Conservation (phyloP, 2,888 invertebrate species). For the Drosophila barbarae region DNA sequence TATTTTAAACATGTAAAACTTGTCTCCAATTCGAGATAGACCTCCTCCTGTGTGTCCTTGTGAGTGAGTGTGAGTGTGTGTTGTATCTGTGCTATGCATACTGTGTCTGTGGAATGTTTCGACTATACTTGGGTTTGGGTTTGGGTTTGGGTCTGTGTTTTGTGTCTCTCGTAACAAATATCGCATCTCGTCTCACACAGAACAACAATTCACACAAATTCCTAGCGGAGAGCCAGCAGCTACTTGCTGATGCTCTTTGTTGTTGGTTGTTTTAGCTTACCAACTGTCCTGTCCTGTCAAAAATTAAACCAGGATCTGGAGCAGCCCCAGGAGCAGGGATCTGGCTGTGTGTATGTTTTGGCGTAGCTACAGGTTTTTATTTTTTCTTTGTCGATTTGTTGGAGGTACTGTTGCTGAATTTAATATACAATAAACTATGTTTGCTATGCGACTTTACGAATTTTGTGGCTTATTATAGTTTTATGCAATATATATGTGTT, state of each 20-base stretch:
- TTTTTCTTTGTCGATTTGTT: slow-evolving; percentile 20
- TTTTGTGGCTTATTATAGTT: slow-evolving; percentile 34
- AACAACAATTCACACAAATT: slow-evolving; percentile 57
- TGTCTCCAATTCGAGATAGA: slow-evolving; percentile 32
- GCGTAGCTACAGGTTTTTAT: slow-evolving; percentile 46
- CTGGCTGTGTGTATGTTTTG: slow-evolving; percentile 25
- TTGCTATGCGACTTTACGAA: slow-evolving; percentile 33
- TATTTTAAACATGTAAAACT: slow-evolving; percentile 33
- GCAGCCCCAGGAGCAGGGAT: slow-evolving; percentile 4
- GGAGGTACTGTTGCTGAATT: slow-evolving; percentile 65
- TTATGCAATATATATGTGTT: slow-evolving; percentile 4
- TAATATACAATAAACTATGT: slow-evolving; percentile 47
- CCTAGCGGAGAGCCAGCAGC: slow-evolving; percentile 37
- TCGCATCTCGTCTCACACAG: slow-evolving; percentile 44
- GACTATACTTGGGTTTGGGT: slow-evolving; percentile 31
- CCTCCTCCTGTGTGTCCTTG: slow-evolving; percentile 5
- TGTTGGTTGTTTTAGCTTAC: slow-evolving; percentile 12
- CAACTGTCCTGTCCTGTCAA: slow-evolving; percentile 41
- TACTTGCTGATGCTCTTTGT: slow-evolving; percentile 23
- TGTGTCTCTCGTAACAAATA: slow-evolving; percentile 48
- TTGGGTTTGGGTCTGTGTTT: slow-evolving; percentile 12
- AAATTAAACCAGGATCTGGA: slow-evolving; percentile 51
- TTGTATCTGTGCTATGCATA: slow-evolving; percentile 28
- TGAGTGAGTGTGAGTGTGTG: slow-evolving; percentile 5
- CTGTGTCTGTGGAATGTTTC: slow-evolving; percentile 33